Evolutionary conservation across 2,797 vertebrate genomes (phyloP).

Genomic region (Xerus rutilus): DNA sequence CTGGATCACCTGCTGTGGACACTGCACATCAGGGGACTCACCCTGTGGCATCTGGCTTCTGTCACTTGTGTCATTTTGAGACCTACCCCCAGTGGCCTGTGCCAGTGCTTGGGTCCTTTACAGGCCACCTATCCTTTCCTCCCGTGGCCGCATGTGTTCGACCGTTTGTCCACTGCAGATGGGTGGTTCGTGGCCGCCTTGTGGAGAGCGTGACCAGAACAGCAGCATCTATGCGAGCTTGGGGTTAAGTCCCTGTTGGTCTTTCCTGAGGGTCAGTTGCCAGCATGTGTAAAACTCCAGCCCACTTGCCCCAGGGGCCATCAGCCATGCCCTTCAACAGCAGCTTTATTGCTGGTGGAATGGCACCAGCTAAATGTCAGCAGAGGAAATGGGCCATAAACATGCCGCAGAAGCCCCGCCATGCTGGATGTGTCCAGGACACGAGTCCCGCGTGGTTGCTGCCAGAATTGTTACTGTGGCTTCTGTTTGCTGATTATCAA

Average conservation of each 20-base stretch:
- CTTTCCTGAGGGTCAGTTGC: not conserved
- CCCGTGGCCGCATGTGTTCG: too few relatives aligned
- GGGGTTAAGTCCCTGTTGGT: not conserved
- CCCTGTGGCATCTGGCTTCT: not conserved
- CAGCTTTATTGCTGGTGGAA: not conserved
- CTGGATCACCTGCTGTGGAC: not conserved
- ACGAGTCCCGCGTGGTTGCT: not conserved
- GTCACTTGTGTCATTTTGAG: rapidly evolving
- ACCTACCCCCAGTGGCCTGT: rapidly evolving
- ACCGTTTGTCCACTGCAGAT: too few relatives aligned
- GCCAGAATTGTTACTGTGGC: too few relatives aligned
- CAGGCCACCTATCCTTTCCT: too few relatives aligned
- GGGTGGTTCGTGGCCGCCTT: rapidly evolving
- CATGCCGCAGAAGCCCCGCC: not conserved
- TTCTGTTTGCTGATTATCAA: not conserved
- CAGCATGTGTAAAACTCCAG: too few relatives aligned
- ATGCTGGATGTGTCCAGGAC: not conserved
- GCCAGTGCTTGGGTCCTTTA: rapidly evolving
- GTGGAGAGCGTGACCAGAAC: not conserved
- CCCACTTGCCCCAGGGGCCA: not conserved
- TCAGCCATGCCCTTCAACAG: rapidly evolving
- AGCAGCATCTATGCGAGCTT: rapidly evolving
- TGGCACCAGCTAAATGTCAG: too few relatives aligned
- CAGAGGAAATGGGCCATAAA: not conserved
- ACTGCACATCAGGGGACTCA: rapidly evolving